Percentiles rank a stretch among this genome's conserved stretches.
These are phyloP conservation scores for Magallana nippona DNA, from an alignment of 2,888 invertebrate genomes.

Conservation along the genomic window DNA sequence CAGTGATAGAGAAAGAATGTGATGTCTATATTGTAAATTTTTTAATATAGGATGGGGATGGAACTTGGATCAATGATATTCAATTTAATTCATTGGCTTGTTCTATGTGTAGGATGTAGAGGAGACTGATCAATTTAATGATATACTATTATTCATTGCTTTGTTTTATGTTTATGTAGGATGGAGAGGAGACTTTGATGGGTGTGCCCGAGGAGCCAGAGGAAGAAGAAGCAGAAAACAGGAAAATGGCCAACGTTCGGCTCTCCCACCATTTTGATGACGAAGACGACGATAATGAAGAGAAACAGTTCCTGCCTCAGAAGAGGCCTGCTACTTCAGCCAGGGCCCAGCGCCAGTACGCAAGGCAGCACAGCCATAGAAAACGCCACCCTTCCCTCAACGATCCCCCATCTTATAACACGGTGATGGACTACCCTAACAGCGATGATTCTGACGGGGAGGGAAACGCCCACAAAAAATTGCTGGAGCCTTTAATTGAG, in stretches of 20 bases:
- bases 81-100: no score
- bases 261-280: slow-evolving; percentile 49
- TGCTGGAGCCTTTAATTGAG: slow-evolving; percentile 40
- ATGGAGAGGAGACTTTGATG: slow-evolving; percentile 50
- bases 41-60: no score
- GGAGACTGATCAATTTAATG: no score
- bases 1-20: no score
- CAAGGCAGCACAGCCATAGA: slow-evolving; percentile 49
- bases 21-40: no score
- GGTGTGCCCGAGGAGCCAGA: slow-evolving; percentile 66
- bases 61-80: no score
- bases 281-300: slow-evolving; percentile 53
- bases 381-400: slow-evolving; percentile 51
- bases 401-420: slow-evolving; percentile 47
- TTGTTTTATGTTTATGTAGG: slow-evolving; percentile 31
- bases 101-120: no score
- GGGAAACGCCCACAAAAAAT: slow-evolving; percentile 38
- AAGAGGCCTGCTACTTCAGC: slow-evolving; percentile 57
- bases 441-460: slow-evolving; percentile 55
- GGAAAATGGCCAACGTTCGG: slow-evolving; percentile 52
- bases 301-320: slow-evolving; percentile 57
- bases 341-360: slow-evolving; percentile 59
- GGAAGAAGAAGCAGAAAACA: slow-evolving; percentile 65
- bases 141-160: not conserved
- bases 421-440: slow-evolving; percentile 54